A percentile compares a stretch with the other conserved stretches of the same genome.
phyloP scores from a whole-genome alignment of 2,797 vertebrate genomes.

The Pseudotriccus pelzelni region DNA sequence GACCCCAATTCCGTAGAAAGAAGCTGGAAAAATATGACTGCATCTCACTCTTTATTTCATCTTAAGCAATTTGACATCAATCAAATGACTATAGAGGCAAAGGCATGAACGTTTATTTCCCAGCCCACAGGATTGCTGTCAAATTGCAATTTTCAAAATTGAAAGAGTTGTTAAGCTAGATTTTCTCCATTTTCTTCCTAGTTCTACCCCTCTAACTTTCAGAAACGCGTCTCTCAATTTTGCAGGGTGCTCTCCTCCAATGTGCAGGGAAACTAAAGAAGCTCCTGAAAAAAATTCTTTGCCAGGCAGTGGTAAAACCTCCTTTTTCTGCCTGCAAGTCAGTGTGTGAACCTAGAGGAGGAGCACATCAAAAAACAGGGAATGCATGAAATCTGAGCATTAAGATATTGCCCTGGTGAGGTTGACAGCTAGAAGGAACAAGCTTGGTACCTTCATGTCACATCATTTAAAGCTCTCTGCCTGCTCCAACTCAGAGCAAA shows the following conservation, averaged over 20 bases:
- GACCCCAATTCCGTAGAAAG: constrained; percentile 54
- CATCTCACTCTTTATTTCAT: constrained; percentile 68
- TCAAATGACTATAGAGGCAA: constrained; percentile 58
- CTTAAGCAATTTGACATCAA: constrained; percentile 70
- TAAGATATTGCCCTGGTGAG: background rate
- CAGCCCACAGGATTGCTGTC: constrained; percentile 67
- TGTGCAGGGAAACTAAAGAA: constrained; percentile 28
- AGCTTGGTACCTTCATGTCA: background rate
- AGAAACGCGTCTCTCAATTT: constrained; percentile 49
- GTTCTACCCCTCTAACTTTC: constrained; percentile 61
- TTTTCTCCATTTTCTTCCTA: constrained; percentile 63
- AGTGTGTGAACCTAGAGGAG: background rate
- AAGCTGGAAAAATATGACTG: constrained; percentile 63
- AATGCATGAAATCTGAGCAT: background rate
- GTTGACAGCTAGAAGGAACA: background rate
- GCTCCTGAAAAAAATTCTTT: constrained; percentile 15
- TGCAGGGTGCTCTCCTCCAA: background rate
- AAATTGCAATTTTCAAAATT: constrained; percentile 70
- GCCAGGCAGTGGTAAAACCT: background rate
- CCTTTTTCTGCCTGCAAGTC: background rate
- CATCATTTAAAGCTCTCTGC: background rate
- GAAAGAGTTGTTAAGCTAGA: constrained; percentile 66
- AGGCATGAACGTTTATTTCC: constrained; percentile 66
- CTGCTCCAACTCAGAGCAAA: background rate
- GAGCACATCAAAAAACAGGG: background rate